A percentile compares a stretch with the other conserved stretches of the same genome.
Conservation (phyloP, 1,140 invertebrate species). For the Sinella curviseta region DNA sequence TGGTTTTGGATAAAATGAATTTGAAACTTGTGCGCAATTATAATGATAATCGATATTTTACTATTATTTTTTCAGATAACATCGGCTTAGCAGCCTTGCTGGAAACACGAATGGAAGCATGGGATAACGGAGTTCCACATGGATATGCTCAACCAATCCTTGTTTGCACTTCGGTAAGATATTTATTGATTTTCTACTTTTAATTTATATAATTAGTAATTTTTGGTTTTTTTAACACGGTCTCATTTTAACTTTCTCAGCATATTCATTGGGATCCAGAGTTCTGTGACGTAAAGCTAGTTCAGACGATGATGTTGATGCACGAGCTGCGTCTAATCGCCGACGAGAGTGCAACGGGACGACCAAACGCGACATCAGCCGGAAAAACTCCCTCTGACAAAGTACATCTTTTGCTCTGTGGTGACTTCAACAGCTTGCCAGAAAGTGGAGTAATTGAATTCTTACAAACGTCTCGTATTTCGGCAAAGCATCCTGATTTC, state of each 20-base stretch:
- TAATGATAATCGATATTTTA: neutral
- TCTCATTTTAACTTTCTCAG: neutral
- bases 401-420: slow-evolving; percentile 92
- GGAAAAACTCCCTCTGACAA: slow-evolving; percentile 69
- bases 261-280: slow-evolving; percentile 99
- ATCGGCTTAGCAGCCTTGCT: slow-evolving; percentile 93
- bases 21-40: neutral
- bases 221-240: neutral
- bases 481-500: slow-evolving; percentile 65
- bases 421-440: slow-evolving; percentile 97
- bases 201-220: neutral
- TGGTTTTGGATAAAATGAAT: neutral
- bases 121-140: slow-evolving; percentile 82
- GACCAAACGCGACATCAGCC: slow-evolving; percentile 58
- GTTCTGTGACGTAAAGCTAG: slow-evolving; percentile 99
- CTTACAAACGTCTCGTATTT: slow-evolving; percentile 44
- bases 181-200: neutral
- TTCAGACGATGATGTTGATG: slow-evolving; percentile 99
- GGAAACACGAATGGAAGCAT: slow-evolving; percentile 89
- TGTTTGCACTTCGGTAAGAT: slow-evolving; percentile 79
- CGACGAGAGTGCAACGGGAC: slow-evolving; percentile 67
- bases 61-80: slow-evolving; percentile 68
- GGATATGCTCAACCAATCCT: slow-evolving; percentile 81
- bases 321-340: slow-evolving; percentile 83
- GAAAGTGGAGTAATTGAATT: slow-evolving; percentile 66